Evolutionary conservation across 2,888 invertebrate genomes (phyloP).

Genomic region (Zootermopsis nevadensis): DNA sequence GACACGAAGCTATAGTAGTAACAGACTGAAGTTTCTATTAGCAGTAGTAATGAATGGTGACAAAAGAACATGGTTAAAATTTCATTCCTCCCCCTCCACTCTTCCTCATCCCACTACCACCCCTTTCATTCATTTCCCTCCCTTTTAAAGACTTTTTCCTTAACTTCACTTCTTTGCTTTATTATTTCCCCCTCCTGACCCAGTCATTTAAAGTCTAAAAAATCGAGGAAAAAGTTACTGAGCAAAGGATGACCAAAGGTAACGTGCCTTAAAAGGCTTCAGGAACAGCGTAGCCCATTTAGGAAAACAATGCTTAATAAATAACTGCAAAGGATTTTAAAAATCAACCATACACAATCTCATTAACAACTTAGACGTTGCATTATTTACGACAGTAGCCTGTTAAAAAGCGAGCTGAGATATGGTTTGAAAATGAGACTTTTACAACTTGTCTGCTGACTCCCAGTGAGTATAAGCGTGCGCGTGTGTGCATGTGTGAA

Average conservation of each 20-base stretch:
- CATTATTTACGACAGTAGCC: too few relatives aligned
- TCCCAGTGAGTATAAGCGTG: too few relatives aligned
- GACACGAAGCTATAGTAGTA: slow-evolving; percentile 34
- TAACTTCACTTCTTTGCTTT: slow-evolving; percentile 51
- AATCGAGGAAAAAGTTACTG: slow-evolving; percentile 17
- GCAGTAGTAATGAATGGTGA: slow-evolving; percentile 53
- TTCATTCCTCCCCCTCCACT: slow-evolving; percentile 35
- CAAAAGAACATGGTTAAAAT: slow-evolving; percentile 53
- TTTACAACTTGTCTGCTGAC: too few relatives aligned
- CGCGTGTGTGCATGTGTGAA: too few relatives aligned
- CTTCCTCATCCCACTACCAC: slow-evolving; percentile 20
- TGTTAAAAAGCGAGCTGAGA: too few relatives aligned
- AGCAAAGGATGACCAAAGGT: slow-evolving; percentile 23
- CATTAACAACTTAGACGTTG: too few relatives aligned
- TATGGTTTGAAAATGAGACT: too few relatives aligned
- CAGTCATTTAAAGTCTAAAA: slow-evolving; percentile 51
- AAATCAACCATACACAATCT: too few relatives aligned
- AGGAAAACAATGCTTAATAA: too few relatives aligned
- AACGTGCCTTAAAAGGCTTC: not conserved
- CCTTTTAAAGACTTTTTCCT: slow-evolving; percentile 50
- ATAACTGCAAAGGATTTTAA: too few relatives aligned
- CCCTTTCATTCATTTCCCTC: slow-evolving; percentile 41
- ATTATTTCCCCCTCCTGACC: slow-evolving; percentile 53
- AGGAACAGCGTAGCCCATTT: too few relatives aligned
- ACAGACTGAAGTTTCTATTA: slow-evolving; percentile 45